Percentiles rank a stretch among this genome's conserved stretches.
phyloP scores from a whole-genome alignment of 2,888 invertebrate genomes.

The Pammene fasciana region DNA sequence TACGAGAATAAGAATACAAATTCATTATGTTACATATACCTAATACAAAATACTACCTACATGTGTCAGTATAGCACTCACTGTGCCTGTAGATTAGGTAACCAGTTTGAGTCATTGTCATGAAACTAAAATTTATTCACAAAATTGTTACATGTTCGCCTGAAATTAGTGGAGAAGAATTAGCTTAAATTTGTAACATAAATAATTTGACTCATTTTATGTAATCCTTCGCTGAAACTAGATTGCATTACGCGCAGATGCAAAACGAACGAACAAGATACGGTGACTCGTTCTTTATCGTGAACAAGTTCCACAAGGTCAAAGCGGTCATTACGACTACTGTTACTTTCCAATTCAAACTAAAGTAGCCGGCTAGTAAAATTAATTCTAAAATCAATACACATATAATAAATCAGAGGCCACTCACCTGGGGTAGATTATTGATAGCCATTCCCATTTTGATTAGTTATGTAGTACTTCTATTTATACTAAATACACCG shows the following conservation, averaged over 20 bases:
- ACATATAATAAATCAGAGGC: conserved; percentile 39
- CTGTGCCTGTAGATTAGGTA: conserved; percentile 26
- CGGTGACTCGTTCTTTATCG: conserved; percentile 72
- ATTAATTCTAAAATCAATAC: conserved; percentile 47
- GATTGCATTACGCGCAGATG: conserved; percentile 35
- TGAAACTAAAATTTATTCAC: neutral
- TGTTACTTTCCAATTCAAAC: conserved; percentile 77
- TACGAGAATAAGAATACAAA: neutral
- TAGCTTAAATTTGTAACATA: neutral
- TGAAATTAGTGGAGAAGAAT: neutral
- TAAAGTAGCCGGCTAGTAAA: conserved; percentile 57
- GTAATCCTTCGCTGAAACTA: conserved; percentile 20
- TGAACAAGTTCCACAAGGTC: conserved; percentile 82
- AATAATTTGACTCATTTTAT: neutral
- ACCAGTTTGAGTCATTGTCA: conserved; percentile 10
- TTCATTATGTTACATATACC: neutral
- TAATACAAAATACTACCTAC: neutral
- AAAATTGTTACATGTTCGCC: neutral
- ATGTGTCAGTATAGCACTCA: neutral
- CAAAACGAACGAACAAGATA: conserved; percentile 55
- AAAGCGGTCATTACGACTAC: conserved; percentile 82
- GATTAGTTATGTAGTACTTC: conserved; percentile 49
- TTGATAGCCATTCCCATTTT: conserved; percentile 78
- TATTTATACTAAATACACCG: conserved; percentile 54
- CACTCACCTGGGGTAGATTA: conserved; percentile 75